Percentiles rank a stretch among this genome's conserved stretches.
phyloP scores from a whole-genome alignment of 2,797 vertebrate species.

The Peromyscus eremicus region DNA sequence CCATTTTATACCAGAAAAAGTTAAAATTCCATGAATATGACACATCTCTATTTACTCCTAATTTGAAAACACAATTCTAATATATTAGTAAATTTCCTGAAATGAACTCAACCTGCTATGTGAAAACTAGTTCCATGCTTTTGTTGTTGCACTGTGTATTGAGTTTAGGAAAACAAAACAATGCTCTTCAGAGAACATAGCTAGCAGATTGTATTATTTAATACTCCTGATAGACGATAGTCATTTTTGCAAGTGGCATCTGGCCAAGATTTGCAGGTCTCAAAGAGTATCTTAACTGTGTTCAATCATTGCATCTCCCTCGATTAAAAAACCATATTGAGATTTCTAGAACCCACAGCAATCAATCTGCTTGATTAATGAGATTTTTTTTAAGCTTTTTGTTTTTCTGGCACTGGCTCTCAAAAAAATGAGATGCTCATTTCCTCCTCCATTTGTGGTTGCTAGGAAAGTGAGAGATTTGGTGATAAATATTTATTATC shows the following conservation, averaged over 20 bases:
- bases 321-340: slow-evolving; percentile 76
- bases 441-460: slow-evolving; percentile 75
- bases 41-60: slow-evolving; percentile 32
- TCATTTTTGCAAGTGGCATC: slow-evolving; percentile 78
- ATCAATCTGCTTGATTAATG: slow-evolving; percentile 79
- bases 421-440: slow-evolving; percentile 75
- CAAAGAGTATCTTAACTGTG: slow-evolving; percentile 48
- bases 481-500: slow-evolving; percentile 84
- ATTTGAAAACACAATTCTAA: slow-evolving; percentile 60
- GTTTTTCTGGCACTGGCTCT: slow-evolving; percentile 74
- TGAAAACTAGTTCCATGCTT: slow-evolving; percentile 43
- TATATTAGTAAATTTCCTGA: slow-evolving; percentile 71
- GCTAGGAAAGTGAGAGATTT: slow-evolving; percentile 82
- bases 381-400: slow-evolving; percentile 70
- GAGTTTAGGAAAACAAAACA: slow-evolving; percentile 69
- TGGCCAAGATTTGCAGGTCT: slow-evolving; percentile 66
- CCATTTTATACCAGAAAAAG: not conserved
- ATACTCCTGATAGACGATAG: slow-evolving; percentile 49
- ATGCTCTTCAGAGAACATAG: slow-evolving; percentile 56
- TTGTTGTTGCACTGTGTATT: slow-evolving; percentile 57
- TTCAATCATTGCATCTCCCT: slow-evolving; percentile 67
- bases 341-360: slow-evolving; percentile 78
- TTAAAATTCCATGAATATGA: not conserved
- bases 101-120: slow-evolving; percentile 55
- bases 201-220: slow-evolving; percentile 76